These are phyloP conservation scores for Pammene aurita DNA, from an alignment of 2,888 invertebrate species.

Conservation along the genomic window DNA sequence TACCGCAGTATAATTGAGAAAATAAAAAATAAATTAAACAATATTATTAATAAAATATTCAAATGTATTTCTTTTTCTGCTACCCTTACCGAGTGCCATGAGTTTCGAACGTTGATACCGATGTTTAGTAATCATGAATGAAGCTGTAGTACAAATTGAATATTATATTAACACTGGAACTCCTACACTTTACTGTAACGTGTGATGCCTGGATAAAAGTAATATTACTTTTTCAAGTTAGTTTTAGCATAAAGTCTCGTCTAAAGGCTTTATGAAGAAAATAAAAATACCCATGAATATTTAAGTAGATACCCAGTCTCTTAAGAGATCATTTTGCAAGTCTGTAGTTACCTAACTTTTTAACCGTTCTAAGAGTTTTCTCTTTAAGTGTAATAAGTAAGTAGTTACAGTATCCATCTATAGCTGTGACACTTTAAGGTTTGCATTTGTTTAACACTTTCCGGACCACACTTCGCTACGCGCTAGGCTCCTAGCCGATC, in stretches of 20 bases:
- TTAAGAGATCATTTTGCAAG: constrained; percentile 9
- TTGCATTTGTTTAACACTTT: neutral
- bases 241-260: neutral
- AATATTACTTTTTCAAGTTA: constrained; percentile 11
- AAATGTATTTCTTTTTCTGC: too few relatives aligned
- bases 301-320: constrained; percentile 16
- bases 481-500: too few relatives aligned
- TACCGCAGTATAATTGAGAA: too few relatives aligned
- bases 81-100: too few relatives aligned
- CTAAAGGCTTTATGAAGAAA: constrained; percentile 6
- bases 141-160: too few relatives aligned
- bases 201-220: neutral
- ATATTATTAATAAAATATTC: too few relatives aligned
- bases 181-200: neutral
- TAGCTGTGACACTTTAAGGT: neutral
- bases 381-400: too few relatives aligned
- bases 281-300: constrained; percentile 22
- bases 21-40: too few relatives aligned
- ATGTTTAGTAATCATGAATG: too few relatives aligned
- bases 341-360: constrained; percentile 19
- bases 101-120: too few relatives aligned
- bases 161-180: neutral
- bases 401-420: too few relatives aligned
- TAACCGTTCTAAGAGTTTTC: neutral
- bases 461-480: too few relatives aligned